These are phyloP conservation scores for Pipistrellus pygmaeus DNA, from an alignment of 2,797 vertebrate genomes.

Conservation along the genomic window DNA sequence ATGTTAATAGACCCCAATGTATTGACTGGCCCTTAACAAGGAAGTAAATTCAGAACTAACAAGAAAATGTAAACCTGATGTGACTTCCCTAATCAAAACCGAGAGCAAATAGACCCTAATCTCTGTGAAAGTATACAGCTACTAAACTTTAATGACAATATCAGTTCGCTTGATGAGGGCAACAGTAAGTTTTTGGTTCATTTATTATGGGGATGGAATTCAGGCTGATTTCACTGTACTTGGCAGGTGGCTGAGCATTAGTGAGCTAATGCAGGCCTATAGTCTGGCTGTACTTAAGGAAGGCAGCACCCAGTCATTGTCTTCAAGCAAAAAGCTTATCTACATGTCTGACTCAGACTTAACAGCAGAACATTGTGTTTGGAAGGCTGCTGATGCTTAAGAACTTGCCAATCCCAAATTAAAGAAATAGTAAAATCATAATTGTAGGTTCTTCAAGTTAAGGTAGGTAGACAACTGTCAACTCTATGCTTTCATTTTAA, in stretches of 20 bases:
- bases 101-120: conserved; percentile 72
- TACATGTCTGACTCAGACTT: conserved; percentile 71
- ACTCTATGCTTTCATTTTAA: conserved; percentile 30
- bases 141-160: conserved; percentile 85
- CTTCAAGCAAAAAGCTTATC: conserved; percentile 82
- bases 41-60: conserved; percentile 79
- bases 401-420: conserved; percentile 65
- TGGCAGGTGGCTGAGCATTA: conserved; percentile 85
- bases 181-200: conserved; percentile 82
- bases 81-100: conserved; percentile 77
- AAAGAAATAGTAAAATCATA: conserved; percentile 69
- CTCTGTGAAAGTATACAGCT: conserved; percentile 81
- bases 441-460: conserved; percentile 59
- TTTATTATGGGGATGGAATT: conserved; percentile 85
- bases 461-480: conserved; percentile 38
- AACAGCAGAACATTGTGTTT: not conserved
- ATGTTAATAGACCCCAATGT: conserved; percentile 67
- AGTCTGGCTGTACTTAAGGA: conserved; percentile 83
- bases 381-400: conserved; percentile 65
- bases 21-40: conserved; percentile 82
- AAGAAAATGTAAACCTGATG: conserved; percentile 76
- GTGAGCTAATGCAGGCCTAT: conserved; percentile 81
- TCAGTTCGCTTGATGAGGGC: conserved; percentile 85
- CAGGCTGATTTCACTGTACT: conserved; percentile 81
- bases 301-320: conserved; percentile 77